These are phyloP conservation scores for Sciurus vulgaris DNA, from an alignment of 2,797 vertebrate genomes.

Conservation along the genomic window DNA sequence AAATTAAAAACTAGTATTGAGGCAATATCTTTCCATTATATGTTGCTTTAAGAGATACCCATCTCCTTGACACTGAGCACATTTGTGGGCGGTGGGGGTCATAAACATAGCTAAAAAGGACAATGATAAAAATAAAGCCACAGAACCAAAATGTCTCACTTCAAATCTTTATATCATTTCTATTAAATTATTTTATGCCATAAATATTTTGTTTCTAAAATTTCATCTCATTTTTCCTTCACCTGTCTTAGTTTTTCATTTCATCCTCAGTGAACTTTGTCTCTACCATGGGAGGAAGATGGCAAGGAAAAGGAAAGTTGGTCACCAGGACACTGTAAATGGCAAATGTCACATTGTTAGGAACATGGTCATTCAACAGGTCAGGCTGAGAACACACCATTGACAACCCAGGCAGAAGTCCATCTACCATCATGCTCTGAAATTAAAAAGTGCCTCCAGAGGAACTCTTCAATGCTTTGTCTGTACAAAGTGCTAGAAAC, in stretches of 20 bases:
- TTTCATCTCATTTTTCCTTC: background rate
- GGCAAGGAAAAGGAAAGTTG: background rate
- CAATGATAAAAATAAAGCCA: conserved; percentile 34
- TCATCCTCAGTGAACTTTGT: background rate
- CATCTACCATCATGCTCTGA: conserved; percentile 72
- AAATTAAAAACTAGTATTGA: conserved; percentile 65
- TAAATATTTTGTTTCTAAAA: background rate
- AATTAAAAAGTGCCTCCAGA: conserved; percentile 81
- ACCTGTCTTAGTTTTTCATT: background rate
- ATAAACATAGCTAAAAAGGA: background rate
- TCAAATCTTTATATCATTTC: background rate
- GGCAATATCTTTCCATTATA: background rate
- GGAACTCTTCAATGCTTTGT: conserved; percentile 83
- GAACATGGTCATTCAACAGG: conserved; percentile 36
- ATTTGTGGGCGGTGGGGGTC: too few relatives aligned
- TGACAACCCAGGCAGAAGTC: conserved; percentile 70
- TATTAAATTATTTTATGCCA: conserved; percentile 2
- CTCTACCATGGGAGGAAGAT: background rate
- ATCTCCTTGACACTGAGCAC: background rate
- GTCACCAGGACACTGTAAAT: background rate
- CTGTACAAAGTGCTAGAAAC: conserved; percentile 82
- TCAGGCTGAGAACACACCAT: conserved; percentile 41
- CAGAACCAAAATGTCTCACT: conserved; percentile 22
- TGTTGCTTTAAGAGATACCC: conserved; percentile 1
- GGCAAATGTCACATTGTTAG: background rate